phyloP scores from a whole-genome alignment of 2,797 vertebrate species.

The Lepus oiostolus region DNA sequence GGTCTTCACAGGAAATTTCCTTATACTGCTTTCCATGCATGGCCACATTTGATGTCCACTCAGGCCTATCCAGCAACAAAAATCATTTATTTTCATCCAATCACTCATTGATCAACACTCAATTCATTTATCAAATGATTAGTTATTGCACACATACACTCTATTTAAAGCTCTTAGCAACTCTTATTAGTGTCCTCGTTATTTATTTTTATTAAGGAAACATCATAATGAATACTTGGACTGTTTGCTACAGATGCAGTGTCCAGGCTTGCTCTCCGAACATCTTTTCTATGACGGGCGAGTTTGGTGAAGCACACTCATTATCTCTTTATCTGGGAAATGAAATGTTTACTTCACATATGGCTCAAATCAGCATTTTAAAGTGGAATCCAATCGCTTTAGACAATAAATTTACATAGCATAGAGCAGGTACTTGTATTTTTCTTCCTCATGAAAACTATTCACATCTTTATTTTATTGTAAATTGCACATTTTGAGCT shows the following conservation, averaged over 20 bases:
- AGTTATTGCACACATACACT: not conserved
- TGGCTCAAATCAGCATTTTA: slow-evolving; percentile 18
- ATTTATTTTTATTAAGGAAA: not conserved
- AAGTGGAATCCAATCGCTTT: not conserved
- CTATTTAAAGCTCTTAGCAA: not conserved
- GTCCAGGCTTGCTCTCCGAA: not conserved
- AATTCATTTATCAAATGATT: not conserved
- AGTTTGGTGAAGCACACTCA: not conserved
- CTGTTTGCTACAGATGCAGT: not conserved
- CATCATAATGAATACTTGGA: not conserved
- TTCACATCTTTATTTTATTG: slow-evolving; percentile 3
- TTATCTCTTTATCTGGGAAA: slow-evolving; percentile 23
- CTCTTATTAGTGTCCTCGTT: slow-evolving; percentile 15
- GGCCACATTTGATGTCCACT: not conserved
- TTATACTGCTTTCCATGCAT: not conserved
- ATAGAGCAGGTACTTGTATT: slow-evolving; percentile 5
- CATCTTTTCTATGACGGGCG: not conserved
- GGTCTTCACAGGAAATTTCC: not conserved
- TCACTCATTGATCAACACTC: not conserved
- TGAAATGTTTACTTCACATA: not conserved
- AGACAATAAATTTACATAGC: slow-evolving; percentile 41
- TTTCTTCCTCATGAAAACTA: slow-evolving; percentile 5
- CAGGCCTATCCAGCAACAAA: not conserved
- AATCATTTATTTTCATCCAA: slow-evolving; percentile 39
- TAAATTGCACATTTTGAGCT: slow-evolving; percentile 11